These are phyloP conservation scores for Pandemis corylana DNA, from an alignment of 2,888 invertebrate species.

Conservation along the genomic window DNA sequence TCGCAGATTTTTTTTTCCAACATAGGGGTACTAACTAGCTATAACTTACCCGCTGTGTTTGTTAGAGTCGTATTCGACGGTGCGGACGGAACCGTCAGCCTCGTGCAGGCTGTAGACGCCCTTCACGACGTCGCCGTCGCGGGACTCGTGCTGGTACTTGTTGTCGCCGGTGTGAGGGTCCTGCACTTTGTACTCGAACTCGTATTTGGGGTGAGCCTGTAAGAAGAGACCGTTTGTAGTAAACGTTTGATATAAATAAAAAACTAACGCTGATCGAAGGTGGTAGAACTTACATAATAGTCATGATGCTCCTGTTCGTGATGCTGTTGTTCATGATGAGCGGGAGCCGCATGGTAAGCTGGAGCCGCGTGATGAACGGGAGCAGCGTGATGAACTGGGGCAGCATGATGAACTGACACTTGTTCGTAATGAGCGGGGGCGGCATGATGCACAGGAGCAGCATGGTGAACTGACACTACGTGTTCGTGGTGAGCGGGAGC, in stretches of 20 bases:
- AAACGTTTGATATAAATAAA: too few relatives aligned
- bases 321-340: slow-evolving; percentile 44
- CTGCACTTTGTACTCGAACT: slow-evolving; percentile 80
- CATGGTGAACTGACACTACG: slow-evolving; percentile 35
- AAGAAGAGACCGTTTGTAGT: background rate
- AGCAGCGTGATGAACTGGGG: slow-evolving; percentile 4
- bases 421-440: slow-evolving; percentile 10
- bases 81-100: slow-evolving; percentile 83
- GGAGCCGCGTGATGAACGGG: slow-evolving; percentile 1
- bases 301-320: slow-evolving; percentile 60
- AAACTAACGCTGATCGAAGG: too few relatives aligned
- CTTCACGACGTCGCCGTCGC: slow-evolving; percentile 77
- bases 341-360: slow-evolving; percentile 6
- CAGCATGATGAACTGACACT: slow-evolving; percentile 3
- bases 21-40: background rate
- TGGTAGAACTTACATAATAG: slow-evolving; percentile 57
- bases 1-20: background rate
- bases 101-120: slow-evolving; percentile 86
- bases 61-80: slow-evolving; percentile 83
- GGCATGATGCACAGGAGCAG: slow-evolving; percentile 43
- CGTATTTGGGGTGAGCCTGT: slow-evolving; percentile 81
- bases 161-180: slow-evolving; percentile 84
- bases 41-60: slow-evolving; percentile 77
- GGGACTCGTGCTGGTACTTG: slow-evolving; percentile 81
- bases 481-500: slow-evolving; percentile 35